Base-by-base conservation (phyloP, 2,888 invertebrate species). In the Lepeophtheirus nordmannii region DNA sequence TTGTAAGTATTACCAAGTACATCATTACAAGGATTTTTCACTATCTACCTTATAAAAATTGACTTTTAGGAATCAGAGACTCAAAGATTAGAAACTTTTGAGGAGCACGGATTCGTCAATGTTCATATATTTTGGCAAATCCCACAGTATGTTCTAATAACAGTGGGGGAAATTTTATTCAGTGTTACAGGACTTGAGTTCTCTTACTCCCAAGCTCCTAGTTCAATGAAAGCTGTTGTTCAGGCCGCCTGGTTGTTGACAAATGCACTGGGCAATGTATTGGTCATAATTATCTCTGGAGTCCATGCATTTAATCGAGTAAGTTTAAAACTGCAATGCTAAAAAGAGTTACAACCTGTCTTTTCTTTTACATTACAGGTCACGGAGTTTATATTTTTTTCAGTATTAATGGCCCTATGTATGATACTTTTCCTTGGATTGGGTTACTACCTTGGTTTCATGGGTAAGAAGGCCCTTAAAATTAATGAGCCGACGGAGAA, bases 171-270 rank as follows among this genome's bases (percentile, higher is more conserved):
- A 77, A 87, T 97, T 57, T 87, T 97, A 85, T 92, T 94, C 75
- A 90, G 93, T 0, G 86, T 97, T 37, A 94, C 96, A 0, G 96
- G 96, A 0, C 78, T 97, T 23, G 89, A 92, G 74, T 97, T 98
- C 77, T 89, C 94, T 0, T 97, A 92, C 76, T 89, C 93, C 0
- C 91, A 90, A 80, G 90, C 96, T 0, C 93, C 96, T 0, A 74
- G 80, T 8, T 85, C 84, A 69, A 94, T 98, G 94, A 97, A 96
- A 76, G 89, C 94, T 0, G 85, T 98, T 0, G 76, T 97, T 62
- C 87, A 88, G 75, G 91, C 96, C 0, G 83, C 85, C 14, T 97
- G 94, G 90, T 79, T 94, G 14, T 78, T 97, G 64, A 92, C 94
- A 0, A 89, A 89, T 0, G 91, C 94, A 0, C 81, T 94, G 72